Percentiles rank a stretch among this genome's conserved stretches.
phyloP scores from a whole-genome alignment of 2,888 invertebrate genomes.

The Listrodromus nycthemerus region DNA sequence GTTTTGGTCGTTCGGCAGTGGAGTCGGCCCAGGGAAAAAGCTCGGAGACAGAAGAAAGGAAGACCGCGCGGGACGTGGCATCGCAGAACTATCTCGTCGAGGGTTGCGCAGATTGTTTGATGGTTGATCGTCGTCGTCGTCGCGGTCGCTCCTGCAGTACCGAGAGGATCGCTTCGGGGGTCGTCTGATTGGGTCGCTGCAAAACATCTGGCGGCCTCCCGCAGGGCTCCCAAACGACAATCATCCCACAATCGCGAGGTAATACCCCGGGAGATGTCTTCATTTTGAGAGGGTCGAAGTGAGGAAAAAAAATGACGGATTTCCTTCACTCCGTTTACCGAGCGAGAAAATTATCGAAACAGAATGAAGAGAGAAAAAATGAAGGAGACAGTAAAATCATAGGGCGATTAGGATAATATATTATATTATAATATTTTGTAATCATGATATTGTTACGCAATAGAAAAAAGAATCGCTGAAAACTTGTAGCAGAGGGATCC shows the following conservation, averaged over 20 bases:
- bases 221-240: slow-evolving; percentile 83
- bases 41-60: slow-evolving; percentile 68
- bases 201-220: slow-evolving; percentile 84
- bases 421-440: slow-evolving; percentile 17
- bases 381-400: slow-evolving; percentile 11
- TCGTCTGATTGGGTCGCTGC: slow-evolving; percentile 84
- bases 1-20: slow-evolving; percentile 54
- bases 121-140: slow-evolving; percentile 82
- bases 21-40: slow-evolving; percentile 67
- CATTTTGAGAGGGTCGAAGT: slow-evolving; percentile 73
- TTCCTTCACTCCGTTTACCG: slow-evolving; percentile 50
- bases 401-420: background rate
- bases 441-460: slow-evolving; percentile 26
- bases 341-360: slow-evolving; percentile 10
- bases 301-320: slow-evolving; percentile 69
- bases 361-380: background rate
- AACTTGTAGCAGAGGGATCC: background rate
- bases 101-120: slow-evolving; percentile 83
- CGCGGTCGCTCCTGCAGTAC: slow-evolving; percentile 53
- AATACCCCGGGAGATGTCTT: slow-evolving; percentile 83
- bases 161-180: slow-evolving; percentile 79
- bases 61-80: slow-evolving; percentile 66
- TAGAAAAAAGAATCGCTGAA: slow-evolving; percentile 1
- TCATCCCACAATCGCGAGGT: slow-evolving; percentile 83
- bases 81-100: slow-evolving; percentile 73